Evolutionary conservation across 2,797 vertebrate genomes (phyloP).

Genomic region (Petrocephalus sullivani): DNA sequence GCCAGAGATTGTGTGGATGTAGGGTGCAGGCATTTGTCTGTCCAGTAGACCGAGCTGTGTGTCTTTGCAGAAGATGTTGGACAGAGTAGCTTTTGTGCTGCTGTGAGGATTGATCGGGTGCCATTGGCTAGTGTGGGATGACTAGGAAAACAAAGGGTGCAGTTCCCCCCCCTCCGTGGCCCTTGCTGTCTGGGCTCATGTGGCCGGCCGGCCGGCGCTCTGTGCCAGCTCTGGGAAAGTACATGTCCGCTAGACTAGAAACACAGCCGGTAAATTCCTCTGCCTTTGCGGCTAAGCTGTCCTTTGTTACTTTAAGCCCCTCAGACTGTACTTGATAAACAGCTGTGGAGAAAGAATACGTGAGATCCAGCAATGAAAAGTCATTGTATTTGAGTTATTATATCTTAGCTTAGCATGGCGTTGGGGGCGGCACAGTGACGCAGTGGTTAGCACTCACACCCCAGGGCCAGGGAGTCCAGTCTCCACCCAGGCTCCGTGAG

Average conservation of each 20-base stretch:
- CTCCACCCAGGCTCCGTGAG: not conserved
- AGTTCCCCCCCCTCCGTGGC: not conserved
- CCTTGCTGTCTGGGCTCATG: not conserved
- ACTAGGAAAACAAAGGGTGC: not conserved
- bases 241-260: conserved; percentile 16
- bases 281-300: not conserved
- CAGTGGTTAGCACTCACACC: not conserved
- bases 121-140: not conserved
- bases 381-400: not conserved
- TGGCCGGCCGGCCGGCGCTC: not conserved
- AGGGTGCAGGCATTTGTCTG: not conserved
- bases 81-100: not conserved
- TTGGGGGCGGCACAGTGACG: not conserved
- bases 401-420: not conserved
- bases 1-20: not conserved
- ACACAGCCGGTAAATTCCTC: conserved; percentile 19
- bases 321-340: conserved; percentile 22
- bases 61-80: not conserved
- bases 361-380: not conserved
- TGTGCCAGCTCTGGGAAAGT: conserved; percentile 16
- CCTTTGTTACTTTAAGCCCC: conserved; percentile 18
- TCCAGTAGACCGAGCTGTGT: not conserved
- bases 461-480: not conserved
- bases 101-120: not conserved
- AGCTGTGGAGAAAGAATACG: not conserved